These are phyloP conservation scores for Thermophis baileyi DNA, from an alignment of 2,113 vertebrate genomes.

Conservation along the genomic window DNA sequence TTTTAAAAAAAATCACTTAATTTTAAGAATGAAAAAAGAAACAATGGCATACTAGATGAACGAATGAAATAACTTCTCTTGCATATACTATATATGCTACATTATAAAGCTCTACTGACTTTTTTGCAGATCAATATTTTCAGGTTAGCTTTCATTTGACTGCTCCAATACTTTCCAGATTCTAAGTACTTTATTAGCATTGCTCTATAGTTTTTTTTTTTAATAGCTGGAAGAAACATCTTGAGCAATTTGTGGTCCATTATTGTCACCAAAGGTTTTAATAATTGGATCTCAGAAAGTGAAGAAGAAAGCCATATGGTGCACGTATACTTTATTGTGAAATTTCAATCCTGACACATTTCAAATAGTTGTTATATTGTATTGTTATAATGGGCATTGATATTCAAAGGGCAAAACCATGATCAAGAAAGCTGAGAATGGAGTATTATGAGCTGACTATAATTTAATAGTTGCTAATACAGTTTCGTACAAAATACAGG, in stretches of 20 bases:
- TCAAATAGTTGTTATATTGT: background rate
- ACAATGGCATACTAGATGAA: background rate
- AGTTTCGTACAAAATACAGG: background rate
- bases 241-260: background rate
- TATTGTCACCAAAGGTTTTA: background rate
- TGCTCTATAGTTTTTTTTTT: background rate
- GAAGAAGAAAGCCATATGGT: background rate
- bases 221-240: fast-evolving
- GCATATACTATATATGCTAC: background rate
- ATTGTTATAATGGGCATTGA: background rate
- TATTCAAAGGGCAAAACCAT: background rate
- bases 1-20: background rate
- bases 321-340: background rate
- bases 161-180: background rate
- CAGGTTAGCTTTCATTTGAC: background rate
- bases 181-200: background rate
- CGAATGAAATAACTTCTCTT: background rate
- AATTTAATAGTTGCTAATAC: background rate
- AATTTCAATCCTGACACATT: background rate
- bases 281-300: background rate
- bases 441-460: background rate
- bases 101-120: background rate
- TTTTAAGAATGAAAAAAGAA: background rate
- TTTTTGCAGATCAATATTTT: background rate
- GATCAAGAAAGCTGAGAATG: background rate